These are phyloP conservation scores for Melanerpes formicivorus DNA, from an alignment of 2,113 vertebrate genomes.

Conservation along the genomic window DNA sequence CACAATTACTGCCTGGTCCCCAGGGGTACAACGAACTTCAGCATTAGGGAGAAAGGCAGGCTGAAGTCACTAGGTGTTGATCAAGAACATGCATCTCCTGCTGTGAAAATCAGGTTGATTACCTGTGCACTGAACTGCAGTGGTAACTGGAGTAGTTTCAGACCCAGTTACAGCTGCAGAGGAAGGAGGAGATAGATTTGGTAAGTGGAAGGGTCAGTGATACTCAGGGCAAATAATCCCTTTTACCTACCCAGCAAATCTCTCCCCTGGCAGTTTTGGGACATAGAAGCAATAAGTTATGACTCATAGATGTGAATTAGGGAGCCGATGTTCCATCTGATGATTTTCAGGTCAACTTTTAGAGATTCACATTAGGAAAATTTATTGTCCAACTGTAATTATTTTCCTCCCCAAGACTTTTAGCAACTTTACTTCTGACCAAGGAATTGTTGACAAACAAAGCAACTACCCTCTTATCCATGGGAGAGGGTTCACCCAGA, in stretches of 20 bases:
- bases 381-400: background rate
- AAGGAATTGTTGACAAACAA: background rate
- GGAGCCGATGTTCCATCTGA: background rate
- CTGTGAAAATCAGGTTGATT: background rate
- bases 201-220: background rate
- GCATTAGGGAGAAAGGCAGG: background rate
- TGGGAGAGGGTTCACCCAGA: background rate
- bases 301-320: background rate
- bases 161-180: background rate
- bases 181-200: background rate
- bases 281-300: background rate
- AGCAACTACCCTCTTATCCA: background rate
- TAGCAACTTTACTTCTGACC: background rate
- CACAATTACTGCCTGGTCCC: too few species aligned
- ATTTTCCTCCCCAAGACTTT: background rate
- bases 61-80: background rate
- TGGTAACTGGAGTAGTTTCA: background rate
- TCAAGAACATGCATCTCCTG: background rate
- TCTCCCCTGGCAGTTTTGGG: background rate
- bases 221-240: background rate
- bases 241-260: background rate
- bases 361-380: background rate
- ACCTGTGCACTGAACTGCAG: background rate
- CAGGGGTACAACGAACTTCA: background rate
- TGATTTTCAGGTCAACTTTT: background rate